Evolutionary conservation across 2,113 vertebrate genomes (phyloP).

Genomic region (Cyprinodon variegatus): DNA sequence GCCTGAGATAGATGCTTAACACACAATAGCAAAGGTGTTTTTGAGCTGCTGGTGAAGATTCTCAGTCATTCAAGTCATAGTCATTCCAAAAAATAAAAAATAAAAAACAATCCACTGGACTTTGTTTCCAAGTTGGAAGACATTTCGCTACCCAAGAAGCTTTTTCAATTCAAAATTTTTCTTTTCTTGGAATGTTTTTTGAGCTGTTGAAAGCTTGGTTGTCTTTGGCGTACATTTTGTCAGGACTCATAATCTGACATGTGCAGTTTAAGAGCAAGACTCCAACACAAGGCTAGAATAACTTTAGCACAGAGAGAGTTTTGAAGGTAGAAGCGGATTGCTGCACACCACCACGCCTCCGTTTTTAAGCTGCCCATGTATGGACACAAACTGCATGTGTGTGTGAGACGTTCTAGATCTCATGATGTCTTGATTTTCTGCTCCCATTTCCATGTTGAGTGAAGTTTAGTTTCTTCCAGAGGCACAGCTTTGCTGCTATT

Average conservation of each 20-base stretch:
- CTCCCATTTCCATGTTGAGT: conserved; percentile 53
- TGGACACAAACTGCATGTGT: conserved; percentile 62
- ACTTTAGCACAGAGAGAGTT: conserved; percentile 18
- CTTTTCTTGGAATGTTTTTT: too few relatives aligned
- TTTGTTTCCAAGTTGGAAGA: too few relatives aligned
- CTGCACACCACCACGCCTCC: conserved; percentile 43
- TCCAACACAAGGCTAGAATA: conserved; percentile 27
- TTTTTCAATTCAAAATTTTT: too few relatives aligned
- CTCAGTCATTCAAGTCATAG: too few relatives aligned
- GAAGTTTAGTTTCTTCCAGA: conserved; percentile 50
- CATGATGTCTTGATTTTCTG: conserved; percentile 70
- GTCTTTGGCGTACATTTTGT: conserved; percentile 4
- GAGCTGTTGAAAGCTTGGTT: conserved; percentile 13
- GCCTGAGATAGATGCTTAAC: conserved; percentile 28
- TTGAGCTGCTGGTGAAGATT: not conserved
- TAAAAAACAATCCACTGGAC: too few relatives aligned
- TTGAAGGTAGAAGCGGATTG: conserved; percentile 37
- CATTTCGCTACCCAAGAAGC: too few relatives aligned
- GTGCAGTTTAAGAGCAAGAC: conserved; percentile 10
- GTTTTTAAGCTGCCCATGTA: conserved; percentile 71
- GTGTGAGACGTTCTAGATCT: conserved; percentile 37
- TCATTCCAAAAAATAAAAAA: too few relatives aligned
- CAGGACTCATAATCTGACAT: conserved; percentile 28
- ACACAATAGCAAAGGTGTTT: conserved; percentile 7
- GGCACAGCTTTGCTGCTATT: conserved; percentile 10